A percentile compares a stretch with the other conserved stretches of the same genome.
Conservation (phyloP, 2,888 invertebrate species). For the Pantelozetes paolii region DNA sequence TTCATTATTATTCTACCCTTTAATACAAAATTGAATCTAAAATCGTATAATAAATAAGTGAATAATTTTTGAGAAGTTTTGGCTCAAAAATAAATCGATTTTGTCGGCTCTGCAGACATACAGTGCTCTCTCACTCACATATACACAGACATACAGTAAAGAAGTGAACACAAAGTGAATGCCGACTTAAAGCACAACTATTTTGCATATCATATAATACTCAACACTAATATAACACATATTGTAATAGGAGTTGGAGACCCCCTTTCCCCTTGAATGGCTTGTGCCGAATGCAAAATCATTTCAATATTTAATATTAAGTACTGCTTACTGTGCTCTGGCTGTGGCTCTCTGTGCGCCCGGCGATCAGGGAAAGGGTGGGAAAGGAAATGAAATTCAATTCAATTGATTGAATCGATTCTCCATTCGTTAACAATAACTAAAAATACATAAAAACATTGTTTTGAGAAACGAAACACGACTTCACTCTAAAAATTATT, state of each 20-base stretch:
- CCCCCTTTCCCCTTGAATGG: not conserved
- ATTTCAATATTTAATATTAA: slow-evolving; percentile 36
- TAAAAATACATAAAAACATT: slow-evolving; percentile 16
- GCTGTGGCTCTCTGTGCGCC: not conserved
- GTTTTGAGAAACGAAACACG: not conserved
- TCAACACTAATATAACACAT: not conserved
- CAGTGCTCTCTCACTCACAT: not conserved
- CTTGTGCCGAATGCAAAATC: slow-evolving; percentile 25
- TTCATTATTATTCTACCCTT: no score
- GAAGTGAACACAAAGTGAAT: slow-evolving; percentile 4
- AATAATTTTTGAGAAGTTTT: slow-evolving; percentile 1
- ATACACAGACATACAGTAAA: not conserved
- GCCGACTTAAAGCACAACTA: slow-evolving; percentile 29
- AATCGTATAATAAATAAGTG: not conserved
- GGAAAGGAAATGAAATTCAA: slow-evolving; percentile 39
- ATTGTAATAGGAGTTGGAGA: not conserved
- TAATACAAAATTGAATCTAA: not conserved
- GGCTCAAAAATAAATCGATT: slow-evolving; percentile 10
- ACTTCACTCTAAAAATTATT: not conserved
- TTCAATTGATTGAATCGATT: slow-evolving; percentile 14
- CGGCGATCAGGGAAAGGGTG: slow-evolving; percentile 37
- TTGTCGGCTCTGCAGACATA: not conserved
- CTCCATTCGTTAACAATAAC: slow-evolving; percentile 1
- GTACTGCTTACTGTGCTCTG: slow-evolving; percentile 14
- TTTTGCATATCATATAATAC: slow-evolving; percentile 27